Evolutionary conservation across 2,888 invertebrate species (phyloP).

Genomic region (Bursaphelenchus okinawaensis): DNA sequence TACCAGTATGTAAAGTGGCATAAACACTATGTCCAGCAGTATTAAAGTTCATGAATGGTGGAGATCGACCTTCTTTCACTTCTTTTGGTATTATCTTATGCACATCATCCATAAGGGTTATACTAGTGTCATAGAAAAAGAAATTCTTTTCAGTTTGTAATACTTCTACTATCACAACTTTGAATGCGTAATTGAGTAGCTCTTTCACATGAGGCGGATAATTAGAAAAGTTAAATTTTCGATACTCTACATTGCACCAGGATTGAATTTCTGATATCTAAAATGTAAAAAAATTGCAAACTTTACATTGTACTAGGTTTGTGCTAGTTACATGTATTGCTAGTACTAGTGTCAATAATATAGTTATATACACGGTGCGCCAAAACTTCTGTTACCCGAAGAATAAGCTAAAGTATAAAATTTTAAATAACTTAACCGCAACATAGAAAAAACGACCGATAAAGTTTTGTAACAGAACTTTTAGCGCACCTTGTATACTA

Average conservation of each 20-base stretch:
- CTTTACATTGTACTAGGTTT: too few species aligned
- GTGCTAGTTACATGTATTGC: too few species aligned
- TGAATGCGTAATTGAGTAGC: slow-evolving; percentile 6
- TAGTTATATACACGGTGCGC: too few species aligned
- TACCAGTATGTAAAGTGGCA: not conserved
- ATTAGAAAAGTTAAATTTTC: slow-evolving; percentile 1
- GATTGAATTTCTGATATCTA: slow-evolving; percentile 1
- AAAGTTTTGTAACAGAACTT: too few species aligned
- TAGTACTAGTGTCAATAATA: too few species aligned
- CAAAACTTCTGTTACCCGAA: too few species aligned
- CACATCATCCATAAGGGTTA: not conserved
- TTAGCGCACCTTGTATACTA: too few species aligned
- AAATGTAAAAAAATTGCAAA: not conserved
- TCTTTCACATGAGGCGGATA: slow-evolving; percentile 7
- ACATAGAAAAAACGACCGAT: too few species aligned
- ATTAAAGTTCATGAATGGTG: slow-evolving; percentile 2
- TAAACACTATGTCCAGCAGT: slow-evolving; percentile 3
- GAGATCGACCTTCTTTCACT: not conserved
- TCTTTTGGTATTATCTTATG: not conserved
- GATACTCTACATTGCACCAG: slow-evolving; percentile 14
- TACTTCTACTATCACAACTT: slow-evolving; percentile 4
- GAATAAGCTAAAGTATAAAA: too few species aligned
- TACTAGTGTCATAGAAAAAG: slow-evolving; percentile 11
- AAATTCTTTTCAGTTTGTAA: not conserved
- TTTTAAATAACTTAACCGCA: too few species aligned